phyloP scores from a whole-genome alignment of 2,888 invertebrate genomes.

The Agrotis exclamationis region DNA sequence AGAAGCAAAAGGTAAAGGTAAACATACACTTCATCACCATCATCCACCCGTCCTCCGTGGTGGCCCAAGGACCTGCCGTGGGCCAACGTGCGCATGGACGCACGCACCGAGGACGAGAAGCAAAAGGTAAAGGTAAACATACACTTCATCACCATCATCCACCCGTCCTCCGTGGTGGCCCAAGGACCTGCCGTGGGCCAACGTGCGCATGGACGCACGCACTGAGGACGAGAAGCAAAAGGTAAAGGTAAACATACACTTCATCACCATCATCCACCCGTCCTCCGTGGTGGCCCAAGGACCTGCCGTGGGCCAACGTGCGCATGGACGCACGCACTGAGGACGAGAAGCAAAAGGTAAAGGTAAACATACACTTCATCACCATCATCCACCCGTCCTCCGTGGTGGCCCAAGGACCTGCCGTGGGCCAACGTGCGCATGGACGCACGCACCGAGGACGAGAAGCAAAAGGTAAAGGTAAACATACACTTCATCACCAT shows the following conservation, averaged over 20 bases:
- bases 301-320: conserved; percentile 99
- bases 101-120: conserved; percentile 98
- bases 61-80: conserved; percentile 99
- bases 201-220: conserved; percentile 99
- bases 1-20: conserved; percentile 97
- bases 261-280: conserved; percentile 93
- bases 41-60: conserved; percentile 98
- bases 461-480: conserved; percentile 97
- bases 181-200: conserved; percentile 99
- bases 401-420: conserved; percentile 99
- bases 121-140: conserved; percentile 94
- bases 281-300: conserved; percentile 99
- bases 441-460: conserved; percentile 98
- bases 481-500: conserved; percentile 6
- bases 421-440: conserved; percentile 99
- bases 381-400: conserved; percentile 95
- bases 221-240: conserved; percentile 99
- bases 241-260: conserved; percentile 88
- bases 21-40: conserved; percentile 6
- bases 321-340: conserved; percentile 99
- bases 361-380: conserved; percentile 19
- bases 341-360: conserved; percentile 99
- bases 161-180: conserved; percentile 99
- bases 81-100: conserved; percentile 99
- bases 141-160: conserved; percentile 83